These are phyloP conservation scores for Gadopsis marmoratus DNA, from an alignment of 2,797 vertebrate species.

Conservation along the genomic window DNA sequence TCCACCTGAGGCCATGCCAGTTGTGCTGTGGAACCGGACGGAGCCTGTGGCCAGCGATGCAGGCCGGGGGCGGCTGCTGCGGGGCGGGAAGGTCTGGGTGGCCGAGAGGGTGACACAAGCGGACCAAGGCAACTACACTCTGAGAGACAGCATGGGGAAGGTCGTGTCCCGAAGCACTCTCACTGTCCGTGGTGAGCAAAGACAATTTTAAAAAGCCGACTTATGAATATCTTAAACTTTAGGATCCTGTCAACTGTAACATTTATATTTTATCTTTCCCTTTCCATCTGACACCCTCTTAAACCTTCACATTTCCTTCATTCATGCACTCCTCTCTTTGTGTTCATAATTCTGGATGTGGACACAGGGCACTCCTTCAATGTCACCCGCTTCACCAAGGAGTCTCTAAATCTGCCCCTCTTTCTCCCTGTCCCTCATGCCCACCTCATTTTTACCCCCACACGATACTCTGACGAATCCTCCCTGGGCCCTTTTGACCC, in stretches of 20 bases:
- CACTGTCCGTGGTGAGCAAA: conserved; percentile 78
- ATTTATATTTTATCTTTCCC: conserved; percentile 46
- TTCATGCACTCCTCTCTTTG: conserved; percentile 19
- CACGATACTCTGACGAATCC: conserved; percentile 62
- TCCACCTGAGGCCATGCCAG: conserved; percentile 60
- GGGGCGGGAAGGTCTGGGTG: conserved; percentile 73
- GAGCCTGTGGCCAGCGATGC: conserved; percentile 41
- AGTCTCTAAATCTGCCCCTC: conserved; percentile 80
- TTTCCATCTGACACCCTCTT: conserved; percentile 23
- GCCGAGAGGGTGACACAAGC: conserved; percentile 77
- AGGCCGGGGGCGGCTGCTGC: conserved; percentile 67
- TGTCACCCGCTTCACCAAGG: conserved; percentile 77
- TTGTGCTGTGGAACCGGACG: conserved; percentile 80
- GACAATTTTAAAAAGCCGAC: conserved; percentile 13
- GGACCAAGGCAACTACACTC: conserved; percentile 83
- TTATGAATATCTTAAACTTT: conserved; percentile 11
- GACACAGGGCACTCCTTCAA: conserved; percentile 77
- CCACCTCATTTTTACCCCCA: conserved; percentile 78
- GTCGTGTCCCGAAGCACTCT: conserved; percentile 76
- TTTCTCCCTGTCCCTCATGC: conserved; percentile 76
- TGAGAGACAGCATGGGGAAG: conserved; percentile 67
- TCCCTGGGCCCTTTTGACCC: conserved; percentile 71
- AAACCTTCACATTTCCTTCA: conserved; percentile 24
- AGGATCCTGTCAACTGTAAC: conserved; percentile 19
- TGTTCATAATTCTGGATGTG: conserved; percentile 33